These are phyloP conservation scores for Zele albiditarsus DNA, from an alignment of 2,888 invertebrate genomes.

Conservation along the genomic window DNA sequence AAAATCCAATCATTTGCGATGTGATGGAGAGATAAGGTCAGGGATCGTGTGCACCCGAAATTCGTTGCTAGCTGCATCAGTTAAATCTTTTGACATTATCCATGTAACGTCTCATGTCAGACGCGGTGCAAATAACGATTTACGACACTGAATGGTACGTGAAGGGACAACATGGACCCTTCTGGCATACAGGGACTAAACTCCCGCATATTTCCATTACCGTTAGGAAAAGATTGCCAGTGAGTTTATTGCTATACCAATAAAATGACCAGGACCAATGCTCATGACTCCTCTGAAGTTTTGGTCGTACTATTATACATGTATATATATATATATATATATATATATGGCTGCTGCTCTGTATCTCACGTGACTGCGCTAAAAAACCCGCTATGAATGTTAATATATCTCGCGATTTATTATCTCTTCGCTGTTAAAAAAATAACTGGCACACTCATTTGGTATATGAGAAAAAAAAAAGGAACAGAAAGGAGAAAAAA, in stretches of 20 bases:
- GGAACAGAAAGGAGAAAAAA: conserved; percentile 25
- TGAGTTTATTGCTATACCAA: conserved; percentile 56
- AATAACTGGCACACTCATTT: conserved; percentile 15
- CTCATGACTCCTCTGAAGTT: conserved; percentile 20
- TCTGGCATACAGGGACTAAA: neutral
- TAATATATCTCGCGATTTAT: conserved; percentile 30
- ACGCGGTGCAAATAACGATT: conserved; percentile 38
- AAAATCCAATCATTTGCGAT: neutral
- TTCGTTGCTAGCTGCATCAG: conserved; percentile 25
- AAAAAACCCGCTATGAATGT: neutral
- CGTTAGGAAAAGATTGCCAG: conserved; percentile 52
- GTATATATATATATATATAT: neutral
- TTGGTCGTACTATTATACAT: conserved; percentile 7
- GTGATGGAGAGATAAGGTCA: neutral
- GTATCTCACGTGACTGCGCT: conserved; percentile 31
- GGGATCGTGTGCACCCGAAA: neutral
- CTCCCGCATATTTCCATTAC: conserved; percentile 46
- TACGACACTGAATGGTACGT: conserved; percentile 42
- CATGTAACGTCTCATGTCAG: conserved; percentile 37
- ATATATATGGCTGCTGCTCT: neutral
- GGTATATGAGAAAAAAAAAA: conserved; percentile 14
- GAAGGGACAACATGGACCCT: conserved; percentile 32
- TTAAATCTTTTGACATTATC: conserved; percentile 54
- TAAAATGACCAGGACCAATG: conserved; percentile 50
- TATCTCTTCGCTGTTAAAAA: neutral